Conservation (phyloP, 2,113 vertebrate species). For the Strigops habroptila region DNA sequence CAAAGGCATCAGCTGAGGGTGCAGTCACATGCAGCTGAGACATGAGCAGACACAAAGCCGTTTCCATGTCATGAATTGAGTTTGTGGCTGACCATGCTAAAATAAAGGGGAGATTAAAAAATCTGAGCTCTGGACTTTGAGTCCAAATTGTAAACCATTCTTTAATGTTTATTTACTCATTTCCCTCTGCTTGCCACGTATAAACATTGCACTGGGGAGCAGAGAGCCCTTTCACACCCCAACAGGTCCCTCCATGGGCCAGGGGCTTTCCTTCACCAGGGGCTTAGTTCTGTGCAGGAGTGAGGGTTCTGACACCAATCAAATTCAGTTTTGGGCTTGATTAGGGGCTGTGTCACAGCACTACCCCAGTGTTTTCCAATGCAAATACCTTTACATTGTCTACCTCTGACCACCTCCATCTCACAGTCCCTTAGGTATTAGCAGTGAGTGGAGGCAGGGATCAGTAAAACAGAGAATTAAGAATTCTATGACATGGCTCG, state of each 20-base stretch:
- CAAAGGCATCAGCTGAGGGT: not conserved
- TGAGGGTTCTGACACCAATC: not conserved
- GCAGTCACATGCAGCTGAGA: not conserved
- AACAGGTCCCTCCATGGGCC: rapidly evolving
- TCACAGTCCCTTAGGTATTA: not conserved
- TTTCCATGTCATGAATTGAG: not conserved
- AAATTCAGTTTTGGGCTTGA: not conserved
- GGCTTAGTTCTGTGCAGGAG: not conserved
- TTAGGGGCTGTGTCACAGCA: not conserved
- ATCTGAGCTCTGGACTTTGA: not conserved
- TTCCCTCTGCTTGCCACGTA: not conserved
- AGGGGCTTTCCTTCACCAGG: not conserved
- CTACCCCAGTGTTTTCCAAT: not conserved
- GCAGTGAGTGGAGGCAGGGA: not conserved
- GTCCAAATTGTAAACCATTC: not conserved
- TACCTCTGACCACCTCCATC: not conserved
- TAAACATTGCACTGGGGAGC: not conserved
- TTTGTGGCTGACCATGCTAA: not conserved
- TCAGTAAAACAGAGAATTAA: not conserved
- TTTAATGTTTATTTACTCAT: not conserved
- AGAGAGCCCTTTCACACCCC: not conserved
- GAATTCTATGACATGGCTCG: not conserved
- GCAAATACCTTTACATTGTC: not conserved
- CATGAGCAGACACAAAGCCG: not conserved
- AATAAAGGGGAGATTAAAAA: not conserved